A percentile compares a stretch with the other conserved stretches of the same genome.
phyloP scores from a whole-genome alignment of 2,797 vertebrate species.

The Rhabdomys pumilio region DNA sequence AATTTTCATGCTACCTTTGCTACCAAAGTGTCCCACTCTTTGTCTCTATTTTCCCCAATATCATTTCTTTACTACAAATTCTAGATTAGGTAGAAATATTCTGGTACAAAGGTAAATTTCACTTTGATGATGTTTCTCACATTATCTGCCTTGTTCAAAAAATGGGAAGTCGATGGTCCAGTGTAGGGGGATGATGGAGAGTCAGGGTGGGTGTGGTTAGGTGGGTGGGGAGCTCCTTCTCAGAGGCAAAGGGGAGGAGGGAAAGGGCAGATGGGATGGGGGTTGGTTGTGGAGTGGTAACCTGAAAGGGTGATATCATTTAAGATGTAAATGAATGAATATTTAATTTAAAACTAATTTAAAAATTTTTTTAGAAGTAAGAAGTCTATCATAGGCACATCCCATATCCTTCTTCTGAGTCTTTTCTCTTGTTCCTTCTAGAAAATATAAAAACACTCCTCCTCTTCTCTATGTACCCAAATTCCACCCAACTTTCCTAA shows the following conservation, averaged over 20 bases:
- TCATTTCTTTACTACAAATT: background rate
- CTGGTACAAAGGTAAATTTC: background rate
- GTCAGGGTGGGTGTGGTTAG: too few species aligned
- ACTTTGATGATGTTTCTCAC: background rate
- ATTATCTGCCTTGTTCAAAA: background rate
- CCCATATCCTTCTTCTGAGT: background rate
- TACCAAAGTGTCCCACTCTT: background rate
- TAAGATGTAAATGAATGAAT: background rate
- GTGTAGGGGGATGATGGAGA: too few species aligned
- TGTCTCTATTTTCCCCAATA: background rate
- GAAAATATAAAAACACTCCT: background rate
- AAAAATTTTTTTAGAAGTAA: background rate
- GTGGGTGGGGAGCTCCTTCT: too few species aligned
- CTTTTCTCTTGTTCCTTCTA: background rate
- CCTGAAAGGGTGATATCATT: background rate
- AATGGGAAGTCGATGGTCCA: too few species aligned
- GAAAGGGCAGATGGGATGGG: background rate
- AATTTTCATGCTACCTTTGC: background rate
- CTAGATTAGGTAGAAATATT: background rate
- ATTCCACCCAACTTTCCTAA: background rate
- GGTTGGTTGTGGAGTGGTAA: too few species aligned
- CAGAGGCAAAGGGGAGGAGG: background rate
- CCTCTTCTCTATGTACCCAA: background rate
- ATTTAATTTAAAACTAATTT: background rate
- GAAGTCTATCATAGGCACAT: background rate